Evolutionary conservation across 2,888 invertebrate species (phyloP).

Genomic region (Clunio marinus): DNA sequence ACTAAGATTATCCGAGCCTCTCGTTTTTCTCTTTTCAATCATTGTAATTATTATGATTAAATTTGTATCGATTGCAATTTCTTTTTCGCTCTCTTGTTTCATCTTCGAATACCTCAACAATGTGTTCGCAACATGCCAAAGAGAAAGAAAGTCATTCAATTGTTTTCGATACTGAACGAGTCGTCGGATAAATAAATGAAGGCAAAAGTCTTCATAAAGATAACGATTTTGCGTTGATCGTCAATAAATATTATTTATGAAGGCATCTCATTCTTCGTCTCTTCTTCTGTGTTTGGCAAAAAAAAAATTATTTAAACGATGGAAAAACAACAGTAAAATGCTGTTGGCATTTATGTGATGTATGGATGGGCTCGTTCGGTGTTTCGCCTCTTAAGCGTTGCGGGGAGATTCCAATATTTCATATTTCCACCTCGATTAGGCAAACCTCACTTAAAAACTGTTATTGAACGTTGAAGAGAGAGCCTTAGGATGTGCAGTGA

Average conservation of each 20-base stretch:
- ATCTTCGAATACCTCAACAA: neutral
- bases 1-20: no score
- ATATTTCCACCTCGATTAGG: conserved; percentile 44
- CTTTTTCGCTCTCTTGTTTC: neutral
- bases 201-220: neutral
- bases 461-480: no score
- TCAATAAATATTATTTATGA: conserved; percentile 10
- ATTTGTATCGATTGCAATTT: conserved; percentile 23
- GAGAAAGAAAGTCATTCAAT: conserved; percentile 10
- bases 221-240: no score
- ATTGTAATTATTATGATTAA: conserved; percentile 13
- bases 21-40: neutral
- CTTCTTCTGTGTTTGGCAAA: neutral
- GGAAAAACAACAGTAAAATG: conserved; percentile 25
- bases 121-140: neutral
- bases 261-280: neutral
- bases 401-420: conserved; percentile 41
- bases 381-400: neutral
- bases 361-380: conserved; percentile 43
- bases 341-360: conserved; percentile 43
- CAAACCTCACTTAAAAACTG: conserved; percentile 41
- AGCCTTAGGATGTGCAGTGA: no score
- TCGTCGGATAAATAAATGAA: neutral
- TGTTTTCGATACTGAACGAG: neutral
- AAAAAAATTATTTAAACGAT: neutral